A percentile compares a stretch with the other conserved stretches of the same genome.
Evolutionary conservation across 2,113 vertebrate species (phyloP).

Genomic region (Microtus oregoni): DNA sequence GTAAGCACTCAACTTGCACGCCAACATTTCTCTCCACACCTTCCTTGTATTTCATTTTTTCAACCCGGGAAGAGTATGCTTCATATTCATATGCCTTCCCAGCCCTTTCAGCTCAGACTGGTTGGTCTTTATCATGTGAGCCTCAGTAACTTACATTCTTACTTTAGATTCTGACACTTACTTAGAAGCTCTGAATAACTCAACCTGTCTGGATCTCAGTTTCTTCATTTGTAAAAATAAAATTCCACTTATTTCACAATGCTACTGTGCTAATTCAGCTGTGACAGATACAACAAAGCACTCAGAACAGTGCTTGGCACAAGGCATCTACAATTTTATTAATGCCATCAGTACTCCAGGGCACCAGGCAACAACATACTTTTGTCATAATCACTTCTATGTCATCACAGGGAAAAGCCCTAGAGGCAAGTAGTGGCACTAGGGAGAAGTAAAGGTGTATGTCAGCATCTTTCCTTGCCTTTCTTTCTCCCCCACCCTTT

Average conservation of each 20-base stretch:
- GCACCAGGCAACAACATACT: neutral
- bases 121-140: neutral
- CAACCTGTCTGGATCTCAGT: neutral
- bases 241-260: neutral
- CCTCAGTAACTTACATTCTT: neutral
- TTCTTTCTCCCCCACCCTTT: neutral
- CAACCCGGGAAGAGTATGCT: neutral
- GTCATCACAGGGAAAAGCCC: neutral
- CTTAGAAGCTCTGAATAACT: neutral
- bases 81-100: neutral
- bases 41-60: neutral
- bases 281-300: neutral
- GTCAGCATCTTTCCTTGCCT: neutral
- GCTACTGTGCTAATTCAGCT: neutral
- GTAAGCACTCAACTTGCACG: neutral
- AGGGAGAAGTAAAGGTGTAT: neutral
- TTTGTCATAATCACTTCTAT: neutral
- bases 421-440: neutral
- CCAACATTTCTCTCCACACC: neutral
- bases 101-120: neutral
- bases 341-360: neutral
- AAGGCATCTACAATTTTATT: neutral
- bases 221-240: slow-evolving; percentile 32
- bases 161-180: slow-evolving; percentile 2
- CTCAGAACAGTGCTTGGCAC: neutral